A percentile compares a stretch with the other conserved stretches of the same genome.
These are phyloP conservation scores for Cyrtodaria siliqua DNA, from an alignment of 2,888 invertebrate genomes.

Conservation along the genomic window DNA sequence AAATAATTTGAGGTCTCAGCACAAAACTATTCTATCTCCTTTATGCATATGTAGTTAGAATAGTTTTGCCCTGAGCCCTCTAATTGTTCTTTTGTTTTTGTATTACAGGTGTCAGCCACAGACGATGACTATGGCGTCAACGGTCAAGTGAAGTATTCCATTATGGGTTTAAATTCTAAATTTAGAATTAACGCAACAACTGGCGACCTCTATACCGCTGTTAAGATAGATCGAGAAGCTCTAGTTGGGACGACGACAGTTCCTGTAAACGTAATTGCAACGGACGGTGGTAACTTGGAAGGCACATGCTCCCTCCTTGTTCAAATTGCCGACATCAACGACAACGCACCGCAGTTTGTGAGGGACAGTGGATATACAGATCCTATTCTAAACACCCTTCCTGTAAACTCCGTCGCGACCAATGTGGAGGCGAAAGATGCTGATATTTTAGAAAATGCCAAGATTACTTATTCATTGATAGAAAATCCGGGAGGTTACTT, in stretches of 20 bases:
- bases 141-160: constrained; percentile 94
- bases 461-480: constrained; percentile 67
- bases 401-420: constrained; percentile 35
- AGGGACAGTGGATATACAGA: constrained; percentile 18
- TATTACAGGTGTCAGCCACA: constrained; percentile 92
- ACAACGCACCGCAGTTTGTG: constrained; percentile 74
- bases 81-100: too few species aligned
- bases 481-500: constrained; percentile 96
- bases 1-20: too few species aligned
- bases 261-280: constrained; percentile 94
- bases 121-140: constrained; percentile 96
- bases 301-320: constrained; percentile 96
- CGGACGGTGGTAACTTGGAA: constrained; percentile 98
- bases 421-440: constrained; percentile 98
- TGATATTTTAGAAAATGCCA: constrained; percentile 97
- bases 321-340: constrained; percentile 73
- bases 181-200: constrained; percentile 98
- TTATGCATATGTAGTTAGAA: too few species aligned
- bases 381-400: constrained; percentile 28
- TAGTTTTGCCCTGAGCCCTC: too few species aligned
- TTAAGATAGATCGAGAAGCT: constrained; percentile 94
- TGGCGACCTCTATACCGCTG: constrained; percentile 92
- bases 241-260: constrained; percentile 60
- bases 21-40: too few species aligned
- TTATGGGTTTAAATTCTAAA: constrained; percentile 87